Evolutionary conservation across 2,797 vertebrate species (phyloP).

Genomic region (Eidolon dupreanum): DNA sequence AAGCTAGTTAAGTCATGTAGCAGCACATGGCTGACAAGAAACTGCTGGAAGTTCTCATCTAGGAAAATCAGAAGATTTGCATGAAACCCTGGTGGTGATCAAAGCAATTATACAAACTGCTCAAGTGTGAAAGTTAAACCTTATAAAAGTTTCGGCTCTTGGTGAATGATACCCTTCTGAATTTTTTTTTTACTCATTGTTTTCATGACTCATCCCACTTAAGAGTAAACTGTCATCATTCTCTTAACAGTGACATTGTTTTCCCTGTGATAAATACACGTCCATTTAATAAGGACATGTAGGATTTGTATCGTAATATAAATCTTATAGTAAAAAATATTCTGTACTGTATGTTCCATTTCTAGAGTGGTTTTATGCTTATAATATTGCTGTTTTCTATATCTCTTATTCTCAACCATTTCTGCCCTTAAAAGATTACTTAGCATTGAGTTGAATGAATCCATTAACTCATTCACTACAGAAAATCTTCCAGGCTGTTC

Average conservation of each 20-base stretch:
- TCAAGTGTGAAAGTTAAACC: neutral
- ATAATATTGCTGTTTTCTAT: neutral
- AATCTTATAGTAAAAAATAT: constrained; percentile 51
- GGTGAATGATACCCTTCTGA: constrained; percentile 54
- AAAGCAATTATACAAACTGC: constrained; percentile 26
- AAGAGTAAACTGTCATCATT: constrained; percentile 53
- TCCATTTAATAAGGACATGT: constrained; percentile 38
- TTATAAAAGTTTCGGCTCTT: constrained; percentile 17
- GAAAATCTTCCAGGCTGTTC: neutral
- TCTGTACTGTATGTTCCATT: neutral
- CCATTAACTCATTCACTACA: constrained; percentile 14
- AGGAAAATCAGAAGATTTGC: constrained; percentile 52
- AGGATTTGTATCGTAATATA: constrained; percentile 60
- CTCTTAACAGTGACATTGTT: constrained; percentile 59
- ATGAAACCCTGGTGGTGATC: neutral
- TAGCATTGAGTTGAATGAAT: constrained; percentile 51
- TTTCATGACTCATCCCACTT: constrained; percentile 64
- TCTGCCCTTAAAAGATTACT: constrained; percentile 26
- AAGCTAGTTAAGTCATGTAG: neutral
- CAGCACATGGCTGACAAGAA: neutral
- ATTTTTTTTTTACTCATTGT: neutral
- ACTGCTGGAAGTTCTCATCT: constrained; percentile 11
- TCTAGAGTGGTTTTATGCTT: constrained; percentile 65
- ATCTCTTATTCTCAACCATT: constrained; percentile 38
- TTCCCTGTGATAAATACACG: constrained; percentile 59